Base-by-base conservation (phyloP, 1,140 invertebrate genomes). In the Drosophila jambulina region DNA sequence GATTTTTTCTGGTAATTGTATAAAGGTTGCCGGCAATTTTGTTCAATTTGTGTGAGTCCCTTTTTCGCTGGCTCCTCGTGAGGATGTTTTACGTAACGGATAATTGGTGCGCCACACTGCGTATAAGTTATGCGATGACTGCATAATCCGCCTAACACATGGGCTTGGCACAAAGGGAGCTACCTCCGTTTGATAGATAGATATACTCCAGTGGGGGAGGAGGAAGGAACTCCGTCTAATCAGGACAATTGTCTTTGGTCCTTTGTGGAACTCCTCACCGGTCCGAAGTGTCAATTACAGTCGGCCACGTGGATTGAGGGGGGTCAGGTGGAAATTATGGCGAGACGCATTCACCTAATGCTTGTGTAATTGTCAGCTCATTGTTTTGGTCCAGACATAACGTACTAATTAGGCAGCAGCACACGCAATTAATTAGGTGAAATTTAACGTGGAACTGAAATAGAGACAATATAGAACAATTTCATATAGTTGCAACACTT, bases 271-370 rank as follows among this genome's bases (percentile, higher is more conserved):
- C n/a, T 46, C 29, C 70, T 60, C 29, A 34, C 43, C 23, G 29
- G 46, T 48, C 43, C 62, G 75, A 80, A 80, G 80, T 88, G 84
- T 87, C 84, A 88, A 88, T 88, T 87, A 83, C 84, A 88, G 78
- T 25, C 62, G 70, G 58, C 48, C 76, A 82, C 70, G 48, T 60
- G 49, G 12, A 34, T 29, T 23, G 46, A 25, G 49, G 17, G 38
- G 15, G 0, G 42, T 42, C 40, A 36, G 25, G 36, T 60, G 40
- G 64, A 63, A 62, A 53, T 27, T 71, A 51, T 51, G 46, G 60
- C 34, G 46, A 27, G 21, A 21, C n/a, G 9, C 17, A 46, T 51
- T 60, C 48, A 46, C 51, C 56, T 83, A 78, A 88, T 88, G 74
- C 62, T 88, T 75, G 75, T 88, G 72, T 87, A 87, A 87, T 80